Conservation (phyloP, 2,797 vertebrate species). For the Anniella stebbinsi region DNA sequence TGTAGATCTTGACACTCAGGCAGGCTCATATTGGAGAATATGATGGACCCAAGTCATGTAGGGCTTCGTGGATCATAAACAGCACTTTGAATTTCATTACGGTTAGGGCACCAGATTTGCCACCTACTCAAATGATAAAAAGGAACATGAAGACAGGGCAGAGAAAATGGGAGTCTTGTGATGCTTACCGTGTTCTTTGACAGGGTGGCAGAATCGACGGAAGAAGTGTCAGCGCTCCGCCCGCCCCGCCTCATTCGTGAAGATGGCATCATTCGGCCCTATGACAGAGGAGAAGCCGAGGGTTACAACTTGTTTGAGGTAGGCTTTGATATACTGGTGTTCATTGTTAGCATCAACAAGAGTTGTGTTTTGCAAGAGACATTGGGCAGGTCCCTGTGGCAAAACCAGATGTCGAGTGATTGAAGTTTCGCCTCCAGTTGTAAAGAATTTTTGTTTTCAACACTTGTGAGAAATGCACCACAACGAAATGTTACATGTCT, state of each 20-base stretch:
- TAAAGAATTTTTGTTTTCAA: not conserved
- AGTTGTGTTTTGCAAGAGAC: not conserved
- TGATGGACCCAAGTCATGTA: not conserved
- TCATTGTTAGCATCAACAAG: not conserved
- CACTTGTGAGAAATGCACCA: too few species aligned
- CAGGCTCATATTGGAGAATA: not conserved
- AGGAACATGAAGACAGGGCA: not conserved
- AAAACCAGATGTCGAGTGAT: not conserved
- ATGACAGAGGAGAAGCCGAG: conserved; percentile 87
- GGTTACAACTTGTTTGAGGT: conserved; percentile 96
- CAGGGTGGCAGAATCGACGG: conserved; percentile 93
- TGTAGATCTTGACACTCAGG: not conserved
- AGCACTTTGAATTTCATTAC: not conserved
- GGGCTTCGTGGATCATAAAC: not conserved
- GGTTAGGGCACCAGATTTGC: not conserved
- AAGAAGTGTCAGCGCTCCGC: conserved; percentile 92
- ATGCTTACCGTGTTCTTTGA: not conserved
- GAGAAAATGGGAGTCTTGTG: not conserved
- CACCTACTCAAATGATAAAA: too few species aligned
- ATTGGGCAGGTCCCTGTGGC: not conserved
- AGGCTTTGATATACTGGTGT: conserved; percentile 26
- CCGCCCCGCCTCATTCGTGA: conserved; percentile 91
- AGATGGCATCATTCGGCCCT: conserved; percentile 94
- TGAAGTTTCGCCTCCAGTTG: not conserved
- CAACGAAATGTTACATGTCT: not conserved